Percentiles rank a stretch among this genome's conserved stretches.
These are phyloP conservation scores for Mythimna ferrago DNA, from an alignment of 2,888 invertebrate species.

Conservation along the genomic window DNA sequence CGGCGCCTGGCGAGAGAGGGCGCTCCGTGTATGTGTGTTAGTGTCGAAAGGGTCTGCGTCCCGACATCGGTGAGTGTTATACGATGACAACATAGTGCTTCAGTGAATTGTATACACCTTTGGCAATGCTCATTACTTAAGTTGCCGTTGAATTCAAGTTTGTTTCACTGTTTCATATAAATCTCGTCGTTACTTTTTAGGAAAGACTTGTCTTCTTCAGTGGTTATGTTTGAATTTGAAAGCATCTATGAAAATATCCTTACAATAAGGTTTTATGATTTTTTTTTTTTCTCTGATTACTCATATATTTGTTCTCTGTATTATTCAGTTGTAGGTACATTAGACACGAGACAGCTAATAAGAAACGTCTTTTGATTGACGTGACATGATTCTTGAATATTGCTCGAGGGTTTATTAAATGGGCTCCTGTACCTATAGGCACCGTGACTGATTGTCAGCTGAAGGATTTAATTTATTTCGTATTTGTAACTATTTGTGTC, in stretches of 20 bases:
- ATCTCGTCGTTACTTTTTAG: background rate
- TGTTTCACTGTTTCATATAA: background rate
- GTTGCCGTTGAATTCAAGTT: background rate
- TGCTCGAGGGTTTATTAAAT: background rate
- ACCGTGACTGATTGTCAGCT: background rate
- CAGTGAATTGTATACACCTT: conserved; percentile 16
- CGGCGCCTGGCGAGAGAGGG: conserved; percentile 36
- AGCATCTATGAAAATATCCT: background rate
- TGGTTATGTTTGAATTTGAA: background rate
- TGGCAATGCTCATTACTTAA: conserved; percentile 4
- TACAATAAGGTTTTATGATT: background rate
- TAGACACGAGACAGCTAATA: background rate
- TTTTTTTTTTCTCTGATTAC: too few relatives aligned
- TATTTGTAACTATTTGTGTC: too few relatives aligned
- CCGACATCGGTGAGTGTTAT: conserved; percentile 62
- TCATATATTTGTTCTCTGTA: too few relatives aligned
- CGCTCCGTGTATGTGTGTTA: conserved; percentile 45
- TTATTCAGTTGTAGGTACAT: background rate
- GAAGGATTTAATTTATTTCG: background rate
- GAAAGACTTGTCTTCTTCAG: background rate
- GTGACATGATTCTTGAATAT: background rate
- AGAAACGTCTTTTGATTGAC: background rate
- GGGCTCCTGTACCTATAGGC: background rate
- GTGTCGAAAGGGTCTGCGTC: conserved; percentile 51
- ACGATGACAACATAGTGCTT: conserved; percentile 36